These are phyloP conservation scores for Diplolepis rosae DNA, from an alignment of 2,888 invertebrate species.

Conservation along the genomic window DNA sequence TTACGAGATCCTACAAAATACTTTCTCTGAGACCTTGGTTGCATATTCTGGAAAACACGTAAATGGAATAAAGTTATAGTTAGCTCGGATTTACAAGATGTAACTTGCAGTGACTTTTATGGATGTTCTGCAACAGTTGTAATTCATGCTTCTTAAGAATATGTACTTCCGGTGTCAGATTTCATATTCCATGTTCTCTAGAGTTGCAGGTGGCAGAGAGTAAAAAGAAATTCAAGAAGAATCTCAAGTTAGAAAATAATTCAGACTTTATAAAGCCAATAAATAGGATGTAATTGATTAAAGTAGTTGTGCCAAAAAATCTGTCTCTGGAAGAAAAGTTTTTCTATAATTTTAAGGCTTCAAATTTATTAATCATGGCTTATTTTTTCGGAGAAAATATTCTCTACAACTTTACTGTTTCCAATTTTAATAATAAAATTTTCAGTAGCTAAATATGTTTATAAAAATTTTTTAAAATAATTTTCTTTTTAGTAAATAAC, in stretches of 20 bases:
- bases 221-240: neutral
- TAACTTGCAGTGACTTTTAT: conserved; percentile 22
- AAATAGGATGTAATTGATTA: conserved; percentile 29
- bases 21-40: neutral
- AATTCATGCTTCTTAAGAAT: neutral
- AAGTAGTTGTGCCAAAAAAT: no score
- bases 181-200: conserved; percentile 20
- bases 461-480: no score
- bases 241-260: neutral
- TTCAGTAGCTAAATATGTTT: no score
- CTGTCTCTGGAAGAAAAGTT: no score
- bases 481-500: no score
- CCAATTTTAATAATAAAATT: no score
- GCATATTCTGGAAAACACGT: conserved; percentile 23
- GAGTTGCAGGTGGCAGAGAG: neutral
- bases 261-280: neutral
- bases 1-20: neutral
- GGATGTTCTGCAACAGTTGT: neutral
- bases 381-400: no score
- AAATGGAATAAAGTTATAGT: conserved; percentile 20
- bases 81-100: conserved; percentile 15
- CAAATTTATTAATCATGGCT: no score
- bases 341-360: no score
- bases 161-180: conserved; percentile 15
- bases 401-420: no score